Base-by-base conservation (phyloP, 1,140 invertebrate genomes). In the Luehdorfia chinensis region DNA sequence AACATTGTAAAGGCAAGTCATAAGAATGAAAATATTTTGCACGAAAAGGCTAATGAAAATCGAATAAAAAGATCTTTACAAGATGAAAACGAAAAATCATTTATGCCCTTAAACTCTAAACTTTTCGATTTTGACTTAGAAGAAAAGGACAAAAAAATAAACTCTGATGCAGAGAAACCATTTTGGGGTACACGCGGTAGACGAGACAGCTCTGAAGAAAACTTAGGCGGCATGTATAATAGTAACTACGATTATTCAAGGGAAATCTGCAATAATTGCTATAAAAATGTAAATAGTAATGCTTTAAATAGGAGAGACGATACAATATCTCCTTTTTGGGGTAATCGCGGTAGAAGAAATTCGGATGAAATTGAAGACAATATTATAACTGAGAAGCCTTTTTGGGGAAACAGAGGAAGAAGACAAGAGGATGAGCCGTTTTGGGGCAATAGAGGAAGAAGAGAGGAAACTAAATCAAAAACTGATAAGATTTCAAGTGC, bases 101-200 rank as follows among this genome's bases (percentile, higher is more conserved):
- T 43, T n/a, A 5, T 32, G 15, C 16, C 51, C 27, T 16, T 27
- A 6, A 43, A n/a, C 13, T 15, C 39, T 18, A 43, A 43, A 11
- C 6, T 39, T 9, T 45, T 51, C 32, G 47, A 46, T 7, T 15
- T 23, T 14, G 50, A 34, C 16, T 23, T 47, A 31, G 21, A 16
- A 41, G 31, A 47, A 4, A 52, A 47, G n/a, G 46, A 48, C 18
- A 37, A 25, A 12, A 52, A 54, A 43, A 34, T 47, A 1, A 55
- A 47, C 21, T 15, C 57, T 6, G 56, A 59, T 4, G 59, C 72
- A 18, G 67, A 77, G 6, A 36, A 50, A 28, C 79, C 77, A 9
- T 85, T 85, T 56, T 83, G 80, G 78, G 78, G 60, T 6, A 67
- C 47, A 4, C 58, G 77, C 56, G 80, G 76, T 6, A 60, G 71